Base-by-base conservation (phyloP, 2,113 vertebrate species). In the Atlantisia rogersi region DNA sequence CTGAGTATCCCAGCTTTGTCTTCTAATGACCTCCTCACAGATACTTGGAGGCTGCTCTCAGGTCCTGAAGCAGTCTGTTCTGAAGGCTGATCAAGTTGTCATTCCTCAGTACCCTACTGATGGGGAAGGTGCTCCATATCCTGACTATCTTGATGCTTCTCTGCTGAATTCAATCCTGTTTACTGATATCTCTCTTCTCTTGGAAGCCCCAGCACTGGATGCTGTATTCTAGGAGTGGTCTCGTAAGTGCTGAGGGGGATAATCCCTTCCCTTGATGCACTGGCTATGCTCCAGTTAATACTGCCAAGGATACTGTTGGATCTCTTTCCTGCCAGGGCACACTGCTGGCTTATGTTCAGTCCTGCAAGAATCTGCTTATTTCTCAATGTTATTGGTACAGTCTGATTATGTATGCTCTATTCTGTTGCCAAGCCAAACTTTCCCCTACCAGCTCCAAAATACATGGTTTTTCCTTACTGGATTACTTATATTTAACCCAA, bases 11-110 rank as follows among this genome's bases (percentile, higher is more conserved):
- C 26, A 28, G 28, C 37, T 77, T 60, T 65, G 39, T 26, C 4
- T 0, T 71, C 24, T 73, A 15, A n/a, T 55, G 17, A 17, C 24
- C 19, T 42, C 31, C 39, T 35, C 0, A 0, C 20, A 39, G 39
- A 20, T 35, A 9, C 3, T 9, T 7, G 18, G 42, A 26, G 4
- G 8, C 29, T 74, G 29, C 62, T 35, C 2, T 48, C 50, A 31
- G 48, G 22, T 74, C 13, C 42, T n/a, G 60, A 46, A 68, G 37
- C 35, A 25, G 10, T 21, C 35, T 12, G 9, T 58, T 68, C 55
- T 86, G 15, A 15, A 16, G 29, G 24, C 40, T 52, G 39, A 52
- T 32, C 52, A 28, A 56, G 32, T 10, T 42, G 10, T 37, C 5
- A 9, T 37, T 26, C 42, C 17, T 81, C 42, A 59, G 12, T 20